Conservation (phyloP, 2,888 invertebrate species). For the Agriotes lineatus region DNA sequence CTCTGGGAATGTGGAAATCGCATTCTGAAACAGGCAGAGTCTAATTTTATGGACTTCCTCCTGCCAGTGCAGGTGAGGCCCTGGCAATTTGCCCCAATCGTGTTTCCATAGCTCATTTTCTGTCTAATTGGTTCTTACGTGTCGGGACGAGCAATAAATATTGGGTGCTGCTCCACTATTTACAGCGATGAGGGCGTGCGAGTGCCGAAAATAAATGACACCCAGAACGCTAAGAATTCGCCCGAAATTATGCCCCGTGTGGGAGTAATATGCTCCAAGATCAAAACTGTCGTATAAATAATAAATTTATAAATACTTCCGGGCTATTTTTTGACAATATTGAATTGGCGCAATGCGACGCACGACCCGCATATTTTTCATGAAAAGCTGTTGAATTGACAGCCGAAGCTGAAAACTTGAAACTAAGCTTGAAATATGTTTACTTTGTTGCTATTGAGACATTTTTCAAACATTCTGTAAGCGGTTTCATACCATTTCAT, state of each 20-base stretch:
- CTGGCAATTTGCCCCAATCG: slow-evolving; percentile 33
- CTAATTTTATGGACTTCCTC: slow-evolving; percentile 34
- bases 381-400: neutral
- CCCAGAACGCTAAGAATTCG: slow-evolving; percentile 2
- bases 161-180: neutral
- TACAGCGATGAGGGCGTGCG: slow-evolving; percentile 15
- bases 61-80: slow-evolving; percentile 27
- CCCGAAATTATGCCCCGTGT: neutral
- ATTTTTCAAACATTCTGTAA: too few relatives aligned
- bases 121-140: slow-evolving; percentile 19
- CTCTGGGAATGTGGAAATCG: slow-evolving; percentile 16
- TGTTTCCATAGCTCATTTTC: slow-evolving; percentile 29
- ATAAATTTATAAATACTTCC: too few relatives aligned
- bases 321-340: neutral
- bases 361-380: too few relatives aligned
- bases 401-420: too few relatives aligned
- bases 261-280: neutral
- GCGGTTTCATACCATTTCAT: too few relatives aligned
- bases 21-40: slow-evolving; percentile 33
- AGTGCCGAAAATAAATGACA: slow-evolving; percentile 1
- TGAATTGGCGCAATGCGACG: too few relatives aligned
- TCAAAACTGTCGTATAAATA: slow-evolving; percentile 21
- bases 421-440: too few relatives aligned
- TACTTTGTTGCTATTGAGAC: too few relatives aligned
- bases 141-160: slow-evolving; percentile 1